These are phyloP conservation scores for Phenganax subtilis DNA, from an alignment of 92 coral and sea anemone species.

Conservation along the genomic window DNA sequence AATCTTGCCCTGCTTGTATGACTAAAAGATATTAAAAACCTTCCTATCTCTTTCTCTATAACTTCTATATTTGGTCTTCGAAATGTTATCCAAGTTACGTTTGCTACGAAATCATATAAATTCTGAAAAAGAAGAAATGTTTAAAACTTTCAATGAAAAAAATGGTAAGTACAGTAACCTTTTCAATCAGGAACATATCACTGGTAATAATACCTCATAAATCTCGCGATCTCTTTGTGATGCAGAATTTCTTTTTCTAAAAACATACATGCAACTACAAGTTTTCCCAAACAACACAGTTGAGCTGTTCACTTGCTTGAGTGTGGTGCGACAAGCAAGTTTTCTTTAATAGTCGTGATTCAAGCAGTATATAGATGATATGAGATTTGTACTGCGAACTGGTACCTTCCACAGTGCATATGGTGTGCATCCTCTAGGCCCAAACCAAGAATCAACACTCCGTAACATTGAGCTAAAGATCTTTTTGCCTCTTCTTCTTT, in stretches of 20 bases:
- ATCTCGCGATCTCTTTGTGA: constrained; percentile 71
- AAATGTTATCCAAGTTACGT: constrained; percentile 82
- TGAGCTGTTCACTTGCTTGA: neutral
- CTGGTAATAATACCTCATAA: constrained; percentile 62
- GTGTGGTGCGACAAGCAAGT: too few relatives aligned
- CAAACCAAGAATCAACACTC: constrained; percentile 78
- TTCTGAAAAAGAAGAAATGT: constrained; percentile 50
- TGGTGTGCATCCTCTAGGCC: constrained; percentile 91
- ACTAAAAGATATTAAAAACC: constrained; percentile 43
- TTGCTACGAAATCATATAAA: constrained; percentile 76
- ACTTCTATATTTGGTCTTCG: constrained; percentile 76
- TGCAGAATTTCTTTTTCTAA: constrained; percentile 75
- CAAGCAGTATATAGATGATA: neutral
- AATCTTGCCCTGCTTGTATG: neutral
- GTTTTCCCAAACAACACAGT: neutral
- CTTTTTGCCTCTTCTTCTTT: constrained; percentile 92
- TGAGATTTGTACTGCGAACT: neutral
- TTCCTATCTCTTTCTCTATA: constrained; percentile 92
- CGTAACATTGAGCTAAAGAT: constrained; percentile 77
- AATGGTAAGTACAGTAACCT: neutral
- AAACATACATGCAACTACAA: constrained; percentile 4
- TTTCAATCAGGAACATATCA: neutral
- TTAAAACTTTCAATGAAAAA: neutral
- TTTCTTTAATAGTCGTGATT: too few relatives aligned
- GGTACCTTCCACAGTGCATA: constrained; percentile 80